These are phyloP conservation scores for Spermophilus dauricus DNA, from an alignment of 2,113 vertebrate species.

Conservation along the genomic window DNA sequence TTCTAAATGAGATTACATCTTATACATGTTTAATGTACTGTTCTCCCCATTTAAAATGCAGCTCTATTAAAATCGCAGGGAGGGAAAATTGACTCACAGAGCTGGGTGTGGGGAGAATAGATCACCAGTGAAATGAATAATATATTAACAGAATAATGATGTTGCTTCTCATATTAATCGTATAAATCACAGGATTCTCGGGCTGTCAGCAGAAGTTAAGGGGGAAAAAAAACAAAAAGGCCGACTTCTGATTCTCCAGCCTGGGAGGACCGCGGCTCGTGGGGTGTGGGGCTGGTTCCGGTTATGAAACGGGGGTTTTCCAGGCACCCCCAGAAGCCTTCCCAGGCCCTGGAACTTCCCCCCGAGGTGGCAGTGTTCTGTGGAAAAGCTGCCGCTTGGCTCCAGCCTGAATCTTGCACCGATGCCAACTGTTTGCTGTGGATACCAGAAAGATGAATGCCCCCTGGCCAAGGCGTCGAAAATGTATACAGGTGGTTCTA, in stretches of 20 bases:
- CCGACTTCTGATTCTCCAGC: conserved; percentile 22
- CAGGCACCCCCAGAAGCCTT: background rate
- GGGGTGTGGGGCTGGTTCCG: rapidly evolving
- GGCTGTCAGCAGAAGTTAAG: conserved; percentile 80
- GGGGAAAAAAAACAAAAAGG: conserved; percentile 1
- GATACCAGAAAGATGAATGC: background rate
- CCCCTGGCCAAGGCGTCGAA: background rate
- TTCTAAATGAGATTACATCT: conserved; percentile 89
- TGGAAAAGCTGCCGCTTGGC: background rate
- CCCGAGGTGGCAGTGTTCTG: rapidly evolving
- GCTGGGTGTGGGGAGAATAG: conserved; percentile 84
- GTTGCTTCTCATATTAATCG: conserved; percentile 87
- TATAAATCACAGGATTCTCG: conserved; percentile 84
- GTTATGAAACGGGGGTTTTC: background rate
- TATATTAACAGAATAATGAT: conserved; percentile 89
- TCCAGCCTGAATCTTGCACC: background rate
- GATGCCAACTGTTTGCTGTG: background rate
- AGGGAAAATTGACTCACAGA: conserved; percentile 82
- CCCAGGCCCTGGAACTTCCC: background rate
- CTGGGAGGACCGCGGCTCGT: rapidly evolving
- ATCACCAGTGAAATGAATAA: conserved; percentile 89
- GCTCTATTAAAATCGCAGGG: conserved; percentile 88
- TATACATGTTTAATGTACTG: conserved; percentile 90
- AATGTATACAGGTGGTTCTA: background rate
- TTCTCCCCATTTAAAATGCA: conserved; percentile 88